Conservation (phyloP, 2,113 vertebrate species). For the Heteronetta atricapilla region DNA sequence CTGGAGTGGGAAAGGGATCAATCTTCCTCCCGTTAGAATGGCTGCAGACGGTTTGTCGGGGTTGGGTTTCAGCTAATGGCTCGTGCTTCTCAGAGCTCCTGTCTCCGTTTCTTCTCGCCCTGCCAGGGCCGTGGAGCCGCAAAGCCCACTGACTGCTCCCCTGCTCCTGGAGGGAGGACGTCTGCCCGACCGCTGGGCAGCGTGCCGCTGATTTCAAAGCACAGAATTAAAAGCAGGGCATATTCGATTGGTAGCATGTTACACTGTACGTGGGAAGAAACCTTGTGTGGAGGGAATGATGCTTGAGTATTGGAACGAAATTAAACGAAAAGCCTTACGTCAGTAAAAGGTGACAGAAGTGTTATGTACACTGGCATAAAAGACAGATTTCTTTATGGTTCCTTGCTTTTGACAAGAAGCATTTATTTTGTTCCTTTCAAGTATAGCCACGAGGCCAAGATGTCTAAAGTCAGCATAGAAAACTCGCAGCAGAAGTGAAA, state of each 20-base stretch:
- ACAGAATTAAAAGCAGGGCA: not conserved
- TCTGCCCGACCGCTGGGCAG: not conserved
- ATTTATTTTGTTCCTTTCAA: not conserved
- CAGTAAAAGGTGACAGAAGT: not conserved
- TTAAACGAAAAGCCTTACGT: not conserved
- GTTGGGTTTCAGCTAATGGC: conserved; percentile 63
- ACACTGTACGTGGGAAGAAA: not conserved
- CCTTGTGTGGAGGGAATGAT: not conserved
- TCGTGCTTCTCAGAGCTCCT: conserved; percentile 16
- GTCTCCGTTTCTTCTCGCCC: not conserved
- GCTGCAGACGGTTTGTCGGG: not conserved
- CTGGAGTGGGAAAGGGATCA: conserved; percentile 65
- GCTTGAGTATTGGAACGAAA: not conserved
- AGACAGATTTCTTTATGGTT: not conserved
- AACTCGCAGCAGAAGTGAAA: not conserved
- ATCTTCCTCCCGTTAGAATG: conserved; percentile 45
- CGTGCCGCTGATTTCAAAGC: not conserved
- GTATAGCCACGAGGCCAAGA: not conserved
- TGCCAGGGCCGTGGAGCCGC: not conserved
- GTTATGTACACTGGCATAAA: not conserved
- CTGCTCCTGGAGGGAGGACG: not conserved
- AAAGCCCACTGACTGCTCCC: conserved; percentile 14
- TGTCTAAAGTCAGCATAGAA: conserved; percentile 31
- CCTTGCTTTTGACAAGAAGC: not conserved
- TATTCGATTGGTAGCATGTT: not conserved